Base-by-base conservation (phyloP, 2,113 vertebrate genomes). In the Anguilla japonica region DNA sequence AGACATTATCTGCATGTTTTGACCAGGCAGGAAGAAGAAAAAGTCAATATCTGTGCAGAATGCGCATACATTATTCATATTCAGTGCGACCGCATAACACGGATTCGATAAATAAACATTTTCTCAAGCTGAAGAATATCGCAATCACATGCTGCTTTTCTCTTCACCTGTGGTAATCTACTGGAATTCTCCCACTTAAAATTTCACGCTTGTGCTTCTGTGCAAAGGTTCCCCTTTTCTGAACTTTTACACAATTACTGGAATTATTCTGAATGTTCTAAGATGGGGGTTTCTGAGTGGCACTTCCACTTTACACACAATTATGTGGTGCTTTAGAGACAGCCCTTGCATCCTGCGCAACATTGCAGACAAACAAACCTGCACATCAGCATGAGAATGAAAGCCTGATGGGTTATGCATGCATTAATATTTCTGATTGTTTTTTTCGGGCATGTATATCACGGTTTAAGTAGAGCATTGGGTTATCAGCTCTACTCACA, bases 41-140 rank as follows among this genome's bases (percentile, higher is more conserved):
- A 75, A 84, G 82, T 89, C 75, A 63, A 89, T 89, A 86, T 79
- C 87, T 56, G 40, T 88, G 83, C 87, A 79, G 78, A 85, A 90
- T 88, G 40, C 60, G 84, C 83, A 82, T 90, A 71, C 85, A 90
- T 88, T 88, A 88, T 91, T 88, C 81, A 91, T 86, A 57, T 67
- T 41, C 56, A 80, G 40, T n/a, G 26, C 13, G 34, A 67, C 43
- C 46, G 41, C 71, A 20, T 83, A 39, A 86, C 50, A 60, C 15
- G 20, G 53, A 67, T 80, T 81, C 83, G 85, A 87, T 90, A 84
- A 84, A 89, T 83, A 89, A 82, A 78, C 41, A 29, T 60, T 86
- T 82, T 87, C 63, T 60, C 26, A 26, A 57, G 5, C 41, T 22
- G 43, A 9, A 80, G 41, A 79, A 80, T 56, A 83, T 57, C 26